Evolutionary conservation across 2,113 vertebrate species (phyloP), one percentile per base, ranked within the genome.

Genomic region (Dasypus novemcinctus): DNA sequence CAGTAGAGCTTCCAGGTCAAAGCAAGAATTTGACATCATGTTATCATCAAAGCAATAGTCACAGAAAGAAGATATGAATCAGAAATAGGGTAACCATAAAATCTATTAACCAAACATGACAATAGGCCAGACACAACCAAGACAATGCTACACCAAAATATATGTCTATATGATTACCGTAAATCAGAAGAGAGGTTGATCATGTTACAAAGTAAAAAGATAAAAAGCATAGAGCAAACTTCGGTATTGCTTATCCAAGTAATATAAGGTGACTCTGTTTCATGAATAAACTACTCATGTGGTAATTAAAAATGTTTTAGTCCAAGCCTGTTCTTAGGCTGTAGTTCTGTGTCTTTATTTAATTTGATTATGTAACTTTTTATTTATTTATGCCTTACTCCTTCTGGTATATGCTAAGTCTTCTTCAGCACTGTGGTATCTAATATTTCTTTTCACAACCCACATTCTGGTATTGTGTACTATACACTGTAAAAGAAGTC

Each of bases 1-100:
- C 82, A 80, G 95, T 87, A 88, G 33, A 93, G 25, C 15, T 95
- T 2, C 36, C 12, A 76, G 25, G 33, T 36, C 69, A 94, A 93
- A 85, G n/a, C n/a, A 87, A 91, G 52, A 94, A 91, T 61, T 10
- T 52, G 27, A 61, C 15, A 68, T 78, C 75, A 86, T 8, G 61
- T 85, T 86, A 36, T 75, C 41, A 87, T 64, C 27, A 66, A 11
- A 59, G 20, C 61, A 66, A 76, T 61, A 84, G 7, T 20, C 78
- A 95, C 25, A 94, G 64, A 88, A 80, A 84, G 21, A 93, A 86
- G 31, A 27, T 7, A 75, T 8, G 64, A 92, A 29, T 33, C 20
- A 1, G 27, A 94, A 86, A 75, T 25, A 69, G 12, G 1, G 33
- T 49, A 41, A 82, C 33, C 46, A 14, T 15, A 64, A n/a, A 81